Evolutionary conservation across 2,113 vertebrate genomes (phyloP).

Genomic region (Phoenicopterus ruber): DNA sequence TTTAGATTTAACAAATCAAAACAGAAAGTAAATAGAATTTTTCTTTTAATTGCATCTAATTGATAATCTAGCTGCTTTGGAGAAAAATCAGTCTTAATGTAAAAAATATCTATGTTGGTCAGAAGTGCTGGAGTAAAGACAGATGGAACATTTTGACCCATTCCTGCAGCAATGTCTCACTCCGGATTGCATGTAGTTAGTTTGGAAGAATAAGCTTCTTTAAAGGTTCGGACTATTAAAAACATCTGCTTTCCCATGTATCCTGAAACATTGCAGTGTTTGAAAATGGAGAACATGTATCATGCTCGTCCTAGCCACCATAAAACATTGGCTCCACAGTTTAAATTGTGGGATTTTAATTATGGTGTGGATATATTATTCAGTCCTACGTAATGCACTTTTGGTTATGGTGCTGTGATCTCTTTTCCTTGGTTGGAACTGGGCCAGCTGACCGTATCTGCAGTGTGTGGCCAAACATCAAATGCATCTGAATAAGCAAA

Average conservation of each 20-base stretch:
- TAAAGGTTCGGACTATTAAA: constrained; percentile 30
- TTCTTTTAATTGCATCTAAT: background rate
- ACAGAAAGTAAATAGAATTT: background rate
- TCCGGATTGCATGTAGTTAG: background rate
- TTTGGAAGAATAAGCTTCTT: background rate
- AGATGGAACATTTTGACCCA: background rate
- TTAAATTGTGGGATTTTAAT: constrained; percentile 39
- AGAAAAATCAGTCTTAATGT: background rate
- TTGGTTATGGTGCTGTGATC: background rate
- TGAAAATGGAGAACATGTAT: background rate
- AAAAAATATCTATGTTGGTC: background rate
- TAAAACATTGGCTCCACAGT: background rate
- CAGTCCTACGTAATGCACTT: constrained; percentile 11
- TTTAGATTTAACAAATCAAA: background rate
- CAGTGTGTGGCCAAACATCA: constrained; percentile 3
- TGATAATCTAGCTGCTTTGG: background rate
- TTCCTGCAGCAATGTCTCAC: background rate
- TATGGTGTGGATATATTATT: background rate
- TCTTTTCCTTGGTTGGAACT: background rate
- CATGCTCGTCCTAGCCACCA: background rate
- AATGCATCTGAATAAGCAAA: constrained; percentile 17
- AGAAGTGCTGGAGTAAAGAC: background rate
- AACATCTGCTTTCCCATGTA: constrained; percentile 53
- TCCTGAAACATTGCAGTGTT: background rate
- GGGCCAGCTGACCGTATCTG: background rate